Base-by-base conservation (phyloP, 1,140 invertebrate genomes). In the Limonius californicus region DNA sequence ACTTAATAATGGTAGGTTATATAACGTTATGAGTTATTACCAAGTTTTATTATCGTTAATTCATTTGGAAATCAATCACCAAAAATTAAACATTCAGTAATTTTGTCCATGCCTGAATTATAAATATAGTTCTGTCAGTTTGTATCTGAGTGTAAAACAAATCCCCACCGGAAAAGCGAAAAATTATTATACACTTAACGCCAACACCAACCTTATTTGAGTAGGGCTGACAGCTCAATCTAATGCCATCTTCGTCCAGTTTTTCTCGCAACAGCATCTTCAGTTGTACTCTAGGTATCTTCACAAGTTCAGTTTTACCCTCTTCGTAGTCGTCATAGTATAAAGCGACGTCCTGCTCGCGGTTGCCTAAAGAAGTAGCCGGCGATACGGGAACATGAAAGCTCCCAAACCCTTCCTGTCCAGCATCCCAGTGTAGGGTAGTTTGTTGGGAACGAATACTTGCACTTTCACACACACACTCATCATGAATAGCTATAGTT, bases 221-320 rank as follows among this genome's bases (percentile, higher is more conserved):
- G 79, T 95, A 96, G 18, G 94, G 94, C 79, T 93, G 91, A 72
- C 88, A 85, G 60, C 88, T 88, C 56, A 96, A 82, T 58, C 89
- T 84, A 71, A 95, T 90, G 57, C 89, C 89, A 76, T 95, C 92
- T 75, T 91, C 87, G 57, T 85, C 81, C 43, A 96, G 81, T 71
- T 90, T 90, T 69, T 94, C 91, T 66, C 88, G 85, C 20, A 95
- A 81, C 65, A 93, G 78, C 61, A 85, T 81, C 72, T 88, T 87
- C 42, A 93, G 78, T 73, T 92, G 89, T 65, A 89, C 83, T 69
- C 87, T 86, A 0, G 90, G 89, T 68, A 91, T 91, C 69, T 87
- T 86, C 63, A 91, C 86, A 66, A 92, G 80, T 73, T 91, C 88
- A 0, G 89, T 87, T 75, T 91, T 90, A 6, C 90, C 89, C 71